Percentiles rank a stretch among this genome's conserved stretches.
Evolutionary conservation across 1,140 invertebrate genomes (phyloP).

Genomic region (Nixonia krombeini): DNA sequence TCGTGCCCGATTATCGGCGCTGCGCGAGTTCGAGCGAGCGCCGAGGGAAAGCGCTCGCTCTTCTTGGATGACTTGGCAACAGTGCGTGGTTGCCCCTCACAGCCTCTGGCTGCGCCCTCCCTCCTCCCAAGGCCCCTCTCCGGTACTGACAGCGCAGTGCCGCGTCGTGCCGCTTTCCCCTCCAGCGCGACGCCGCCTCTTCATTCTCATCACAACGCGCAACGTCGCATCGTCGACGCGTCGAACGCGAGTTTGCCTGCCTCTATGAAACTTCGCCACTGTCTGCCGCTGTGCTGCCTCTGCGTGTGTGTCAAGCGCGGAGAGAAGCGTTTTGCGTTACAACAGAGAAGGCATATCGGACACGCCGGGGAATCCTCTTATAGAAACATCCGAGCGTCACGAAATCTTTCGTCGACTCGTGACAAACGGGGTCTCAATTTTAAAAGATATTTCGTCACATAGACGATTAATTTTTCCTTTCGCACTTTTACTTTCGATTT

Average conservation of each 20-base stretch:
- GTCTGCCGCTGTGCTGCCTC: too few relatives aligned
- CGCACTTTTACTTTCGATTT: too few relatives aligned
- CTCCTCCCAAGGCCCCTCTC: background rate
- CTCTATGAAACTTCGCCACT: too few relatives aligned
- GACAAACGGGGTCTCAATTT: too few relatives aligned
- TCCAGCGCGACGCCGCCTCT: background rate
- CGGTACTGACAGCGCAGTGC: background rate
- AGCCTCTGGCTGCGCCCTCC: background rate
- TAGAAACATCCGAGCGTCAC: too few relatives aligned
- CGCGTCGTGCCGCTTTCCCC: conserved; percentile 1
- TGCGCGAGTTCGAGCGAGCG: background rate
- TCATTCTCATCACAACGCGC: background rate
- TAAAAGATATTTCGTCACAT: too few relatives aligned
- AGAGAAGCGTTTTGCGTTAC: too few relatives aligned
- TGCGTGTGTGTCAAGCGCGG: too few relatives aligned
- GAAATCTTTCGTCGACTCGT: too few relatives aligned
- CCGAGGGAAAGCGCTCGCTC: background rate
- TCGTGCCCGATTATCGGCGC: background rate
- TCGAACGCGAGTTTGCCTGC: background rate
- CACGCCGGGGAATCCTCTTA: too few relatives aligned
- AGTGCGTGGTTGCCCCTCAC: background rate
- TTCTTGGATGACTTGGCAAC: background rate
- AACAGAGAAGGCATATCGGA: too few relatives aligned
- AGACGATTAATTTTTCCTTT: too few relatives aligned
- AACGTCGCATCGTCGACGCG: background rate